Evolutionary conservation across 2,797 vertebrate genomes (phyloP).

Genomic region (Xiphophorus birchmanni): DNA sequence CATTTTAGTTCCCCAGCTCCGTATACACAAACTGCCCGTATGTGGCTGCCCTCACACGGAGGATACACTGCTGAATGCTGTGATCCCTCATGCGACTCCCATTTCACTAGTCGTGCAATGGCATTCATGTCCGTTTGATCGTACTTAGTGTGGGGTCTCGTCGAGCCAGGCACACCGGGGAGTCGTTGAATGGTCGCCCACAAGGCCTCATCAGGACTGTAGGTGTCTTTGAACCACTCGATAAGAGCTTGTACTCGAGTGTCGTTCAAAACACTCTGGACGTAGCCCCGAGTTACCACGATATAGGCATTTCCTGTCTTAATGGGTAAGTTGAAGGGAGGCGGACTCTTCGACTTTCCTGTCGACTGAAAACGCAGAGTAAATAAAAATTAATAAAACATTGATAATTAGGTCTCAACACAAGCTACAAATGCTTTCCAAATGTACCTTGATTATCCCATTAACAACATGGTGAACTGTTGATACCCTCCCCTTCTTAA

Average conservation of each 20-base stretch:
- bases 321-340: slow-evolving; percentile 82
- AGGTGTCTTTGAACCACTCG: slow-evolving; percentile 89
- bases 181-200: slow-evolving; percentile 92
- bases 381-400: neutral
- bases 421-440: neutral
- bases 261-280: slow-evolving; percentile 79
- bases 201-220: slow-evolving; percentile 89
- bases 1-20: slow-evolving; percentile 88
- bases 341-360: slow-evolving; percentile 69
- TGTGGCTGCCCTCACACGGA: slow-evolving; percentile 80
- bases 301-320: slow-evolving; percentile 91
- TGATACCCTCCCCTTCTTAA: slow-evolving; percentile 82
- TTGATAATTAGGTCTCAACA: neutral
- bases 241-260: slow-evolving; percentile 76
- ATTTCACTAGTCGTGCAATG: slow-evolving; percentile 88
- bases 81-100: slow-evolving; percentile 84
- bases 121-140: slow-evolving; percentile 87
- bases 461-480: slow-evolving; percentile 71
- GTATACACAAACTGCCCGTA: slow-evolving; percentile 86
- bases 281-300: slow-evolving; percentile 82
- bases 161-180: slow-evolving; percentile 83
- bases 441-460: slow-evolving; percentile 67
- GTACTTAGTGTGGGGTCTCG: slow-evolving; percentile 78
- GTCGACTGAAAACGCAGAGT: slow-evolving; percentile 40
- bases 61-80: slow-evolving; percentile 81